These are phyloP conservation scores for Urocynchramus pylzowi DNA, from an alignment of 2,113 vertebrate species.

Conservation along the genomic window DNA sequence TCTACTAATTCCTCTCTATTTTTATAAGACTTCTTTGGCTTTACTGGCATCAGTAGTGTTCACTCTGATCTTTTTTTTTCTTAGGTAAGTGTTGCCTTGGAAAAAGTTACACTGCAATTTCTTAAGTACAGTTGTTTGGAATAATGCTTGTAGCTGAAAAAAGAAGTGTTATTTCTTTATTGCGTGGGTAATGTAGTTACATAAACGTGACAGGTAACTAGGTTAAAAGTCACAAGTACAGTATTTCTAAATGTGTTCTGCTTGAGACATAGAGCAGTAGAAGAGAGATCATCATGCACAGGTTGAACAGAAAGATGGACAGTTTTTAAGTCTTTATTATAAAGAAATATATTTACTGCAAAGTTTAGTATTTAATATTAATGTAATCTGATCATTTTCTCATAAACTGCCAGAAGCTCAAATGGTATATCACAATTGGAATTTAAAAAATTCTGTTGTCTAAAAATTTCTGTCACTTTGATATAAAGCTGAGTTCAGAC, in stretches of 20 bases:
- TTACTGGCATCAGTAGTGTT: not conserved
- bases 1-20: not conserved
- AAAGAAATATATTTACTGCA: not conserved
- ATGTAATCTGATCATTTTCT: not conserved
- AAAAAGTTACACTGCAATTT: not conserved
- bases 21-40: not conserved
- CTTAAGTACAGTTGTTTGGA: not conserved
- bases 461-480: not conserved
- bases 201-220: not conserved
- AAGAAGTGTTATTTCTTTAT: not conserved
- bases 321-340: not conserved
- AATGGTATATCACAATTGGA: not conserved
- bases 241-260: not conserved
- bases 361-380: not conserved
- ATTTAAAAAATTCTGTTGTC: not conserved
- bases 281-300: not conserved
- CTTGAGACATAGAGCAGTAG: not conserved
- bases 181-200: not conserved
- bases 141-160: not conserved
- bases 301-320: not conserved
- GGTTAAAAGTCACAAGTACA: not conserved
- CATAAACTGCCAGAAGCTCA: not conserved
- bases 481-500: not conserved
- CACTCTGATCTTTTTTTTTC: not conserved
- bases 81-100: not conserved